These are phyloP conservation scores for Microcebus tavaratra DNA, from an alignment of 2,113 vertebrate species.

Conservation along the genomic window DNA sequence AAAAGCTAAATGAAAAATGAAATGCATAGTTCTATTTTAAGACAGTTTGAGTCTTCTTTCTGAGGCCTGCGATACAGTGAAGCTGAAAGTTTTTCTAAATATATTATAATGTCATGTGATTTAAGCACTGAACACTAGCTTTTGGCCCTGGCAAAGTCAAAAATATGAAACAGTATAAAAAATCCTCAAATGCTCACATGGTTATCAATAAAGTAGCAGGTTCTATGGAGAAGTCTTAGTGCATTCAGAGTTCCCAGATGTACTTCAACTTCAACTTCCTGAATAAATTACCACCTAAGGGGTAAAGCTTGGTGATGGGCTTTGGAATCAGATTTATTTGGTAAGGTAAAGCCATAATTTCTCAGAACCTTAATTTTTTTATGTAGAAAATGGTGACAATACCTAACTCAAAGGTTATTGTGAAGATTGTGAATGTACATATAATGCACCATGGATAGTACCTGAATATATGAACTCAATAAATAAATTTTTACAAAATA, in stretches of 20 bases:
- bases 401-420: neutral
- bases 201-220: neutral
- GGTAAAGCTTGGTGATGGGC: neutral
- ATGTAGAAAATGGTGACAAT: neutral
- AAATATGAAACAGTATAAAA: neutral
- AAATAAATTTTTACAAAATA: neutral
- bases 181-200: neutral
- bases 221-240: neutral
- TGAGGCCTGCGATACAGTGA: neutral
- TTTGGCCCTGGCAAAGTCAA: neutral
- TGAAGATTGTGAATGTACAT: neutral
- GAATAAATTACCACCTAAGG: neutral
- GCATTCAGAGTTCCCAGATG: neutral
- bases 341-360: neutral
- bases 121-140: neutral
- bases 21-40: constrained; percentile 40
- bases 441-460: neutral
- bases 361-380: neutral
- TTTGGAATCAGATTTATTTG: neutral
- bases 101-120: neutral
- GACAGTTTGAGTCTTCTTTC: neutral
- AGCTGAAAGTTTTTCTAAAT: neutral
- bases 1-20: constrained; percentile 54
- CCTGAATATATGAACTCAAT: neutral
- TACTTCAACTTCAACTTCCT: neutral